Evolutionary conservation across 64 coral and sea anemone genomes (phyloP).

Genomic region (Pocillopora damicornis): DNA sequence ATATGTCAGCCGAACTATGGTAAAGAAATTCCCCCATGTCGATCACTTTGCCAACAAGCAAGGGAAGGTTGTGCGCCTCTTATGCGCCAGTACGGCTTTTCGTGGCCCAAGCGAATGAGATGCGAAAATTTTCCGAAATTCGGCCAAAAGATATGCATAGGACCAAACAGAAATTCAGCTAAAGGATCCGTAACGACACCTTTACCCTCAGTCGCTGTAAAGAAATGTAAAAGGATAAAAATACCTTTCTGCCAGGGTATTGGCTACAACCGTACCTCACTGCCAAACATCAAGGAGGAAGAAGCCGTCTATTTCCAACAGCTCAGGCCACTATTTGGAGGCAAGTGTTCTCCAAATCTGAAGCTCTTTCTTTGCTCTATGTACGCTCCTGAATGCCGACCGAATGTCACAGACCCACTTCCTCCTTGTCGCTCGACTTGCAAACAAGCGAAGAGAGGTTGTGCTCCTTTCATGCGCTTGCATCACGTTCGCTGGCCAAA

Average conservation of each 20-base stretch:
- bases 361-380: slow-evolving; percentile 48
- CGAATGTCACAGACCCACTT: background rate
- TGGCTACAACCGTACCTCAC: too few species aligned
- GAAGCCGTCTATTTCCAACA: background rate
- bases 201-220: too few species aligned
- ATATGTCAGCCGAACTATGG: too few species aligned
- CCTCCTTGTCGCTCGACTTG: slow-evolving; percentile 57
- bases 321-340: background rate
- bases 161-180: too few species aligned
- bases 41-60: too few species aligned
- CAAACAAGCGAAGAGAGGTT: slow-evolving; percentile 43
- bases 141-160: too few species aligned
- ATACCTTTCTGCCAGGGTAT: too few species aligned
- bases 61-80: too few species aligned
- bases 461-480: background rate
- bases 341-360: slow-evolving; percentile 3
- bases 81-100: background rate
- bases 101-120: slow-evolving; percentile 27
- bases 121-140: slow-evolving; percentile 30
- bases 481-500: slow-evolving; percentile 25
- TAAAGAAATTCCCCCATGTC: too few species aligned
- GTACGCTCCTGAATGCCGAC: slow-evolving; percentile 44
- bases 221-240: too few species aligned
- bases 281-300: too few species aligned
- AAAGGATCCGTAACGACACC: too few species aligned